phyloP scores from a whole-genome alignment of 2,113 vertebrate genomes.

The Anarhynchus alexandrinus region DNA sequence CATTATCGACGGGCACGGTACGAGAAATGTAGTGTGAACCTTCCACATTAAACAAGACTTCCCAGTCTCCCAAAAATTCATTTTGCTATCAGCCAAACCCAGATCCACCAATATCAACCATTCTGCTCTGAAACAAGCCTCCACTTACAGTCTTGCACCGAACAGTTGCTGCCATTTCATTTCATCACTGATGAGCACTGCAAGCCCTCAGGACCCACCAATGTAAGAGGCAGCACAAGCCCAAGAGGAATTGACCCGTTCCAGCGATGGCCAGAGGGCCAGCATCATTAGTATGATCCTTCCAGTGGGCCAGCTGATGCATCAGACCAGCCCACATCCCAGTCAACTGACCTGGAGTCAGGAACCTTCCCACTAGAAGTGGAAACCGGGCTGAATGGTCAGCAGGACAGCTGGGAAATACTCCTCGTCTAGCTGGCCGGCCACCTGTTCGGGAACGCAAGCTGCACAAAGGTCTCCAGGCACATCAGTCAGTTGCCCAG shows the following conservation, averaged over 20 bases:
- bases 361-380: not conserved
- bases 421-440: not conserved
- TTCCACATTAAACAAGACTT: not conserved
- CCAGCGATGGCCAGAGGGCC: not conserved
- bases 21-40: not conserved
- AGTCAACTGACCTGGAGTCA: fast-evolving
- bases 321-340: not conserved
- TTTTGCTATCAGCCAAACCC: not conserved
- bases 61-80: not conserved
- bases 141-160: not conserved
- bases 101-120: not conserved
- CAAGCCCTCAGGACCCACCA: not conserved
- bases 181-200: not conserved
- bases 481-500: not conserved
- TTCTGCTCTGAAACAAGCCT: not conserved
- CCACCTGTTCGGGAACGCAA: not conserved
- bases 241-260: not conserved
- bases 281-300: not conserved
- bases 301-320: not conserved
- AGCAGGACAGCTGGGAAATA: not conserved
- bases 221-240: fast-evolving
- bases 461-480: not conserved
- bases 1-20: fast-evolving
- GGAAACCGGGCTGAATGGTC: not conserved
- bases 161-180: not conserved